Conservation (phyloP, 2,113 vertebrate genomes). For the Etia nguti region DNA sequence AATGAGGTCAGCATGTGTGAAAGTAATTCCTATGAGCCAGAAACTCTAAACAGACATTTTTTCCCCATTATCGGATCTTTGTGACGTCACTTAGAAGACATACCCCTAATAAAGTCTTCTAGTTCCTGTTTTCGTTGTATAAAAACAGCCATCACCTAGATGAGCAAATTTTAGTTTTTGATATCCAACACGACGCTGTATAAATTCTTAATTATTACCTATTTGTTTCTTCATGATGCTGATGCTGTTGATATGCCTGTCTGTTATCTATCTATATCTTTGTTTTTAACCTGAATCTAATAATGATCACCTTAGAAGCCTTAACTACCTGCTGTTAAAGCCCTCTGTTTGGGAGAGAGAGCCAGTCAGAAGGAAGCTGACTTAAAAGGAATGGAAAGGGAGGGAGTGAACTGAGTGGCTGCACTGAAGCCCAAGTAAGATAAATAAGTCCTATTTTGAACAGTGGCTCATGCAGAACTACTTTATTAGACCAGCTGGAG, state of each 20-base stretch:
- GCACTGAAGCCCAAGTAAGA: background rate
- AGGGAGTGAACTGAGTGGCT: background rate
- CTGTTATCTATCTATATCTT: background rate
- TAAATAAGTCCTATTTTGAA: background rate
- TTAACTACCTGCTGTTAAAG: background rate
- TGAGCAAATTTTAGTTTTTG: background rate
- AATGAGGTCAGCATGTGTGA: rapidly evolving
- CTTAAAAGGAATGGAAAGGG: background rate
- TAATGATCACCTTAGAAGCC: background rate
- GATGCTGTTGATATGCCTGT: background rate
- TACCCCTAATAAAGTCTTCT: background rate
- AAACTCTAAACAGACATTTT: background rate
- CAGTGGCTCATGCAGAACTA: background rate
- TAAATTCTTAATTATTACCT: background rate
- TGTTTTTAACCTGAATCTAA: background rate
- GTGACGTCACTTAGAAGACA: background rate
- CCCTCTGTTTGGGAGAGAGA: background rate
- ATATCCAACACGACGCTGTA: rapidly evolving
- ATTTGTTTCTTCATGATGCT: background rate
- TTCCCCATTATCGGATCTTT: background rate
- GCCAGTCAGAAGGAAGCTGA: background rate
- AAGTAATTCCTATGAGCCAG: background rate
- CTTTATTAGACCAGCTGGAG: background rate
- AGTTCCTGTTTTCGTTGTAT: background rate
- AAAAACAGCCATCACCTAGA: background rate